Conservation (phyloP, 2,797 vertebrate species). For the Cryptoblepharus egeriae region DNA sequence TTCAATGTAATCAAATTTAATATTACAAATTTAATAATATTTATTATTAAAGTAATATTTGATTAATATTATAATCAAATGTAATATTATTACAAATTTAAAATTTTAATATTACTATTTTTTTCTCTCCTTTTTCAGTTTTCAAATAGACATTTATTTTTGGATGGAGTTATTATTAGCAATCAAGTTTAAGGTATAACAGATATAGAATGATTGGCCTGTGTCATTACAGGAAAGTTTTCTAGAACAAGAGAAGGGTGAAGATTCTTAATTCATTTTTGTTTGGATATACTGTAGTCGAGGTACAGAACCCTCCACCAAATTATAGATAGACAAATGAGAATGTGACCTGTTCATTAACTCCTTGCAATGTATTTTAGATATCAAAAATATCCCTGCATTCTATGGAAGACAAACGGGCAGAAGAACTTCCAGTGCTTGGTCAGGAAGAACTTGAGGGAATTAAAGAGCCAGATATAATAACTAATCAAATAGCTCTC, state of each 20-base stretch:
- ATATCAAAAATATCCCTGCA: conserved; percentile 87
- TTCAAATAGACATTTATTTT: neutral
- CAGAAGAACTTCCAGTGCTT: conserved; percentile 82
- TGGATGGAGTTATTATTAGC: neutral
- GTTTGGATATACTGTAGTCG: neutral
- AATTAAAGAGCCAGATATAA: conserved; percentile 80
- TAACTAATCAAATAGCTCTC: conserved; percentile 89
- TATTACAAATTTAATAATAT: no score
- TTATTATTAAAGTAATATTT: no score
- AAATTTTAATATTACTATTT: neutral
- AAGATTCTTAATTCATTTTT: neutral
- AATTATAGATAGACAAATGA: neutral
- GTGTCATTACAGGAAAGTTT: neutral
- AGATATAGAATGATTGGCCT: neutral
- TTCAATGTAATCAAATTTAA: neutral
- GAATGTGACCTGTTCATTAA: neutral
- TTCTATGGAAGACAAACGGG: conserved; percentile 80
- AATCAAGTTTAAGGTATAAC: neutral
- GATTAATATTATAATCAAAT: no score
- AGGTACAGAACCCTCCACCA: rapidly evolving
- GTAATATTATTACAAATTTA: neutral
- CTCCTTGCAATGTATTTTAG: conserved; percentile 71
- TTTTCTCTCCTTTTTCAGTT: neutral
- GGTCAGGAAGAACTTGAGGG: conserved; percentile 81
- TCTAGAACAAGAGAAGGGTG: neutral